A percentile compares a stretch with the other conserved stretches of the same genome.
Evolutionary conservation across 2,113 vertebrate genomes (phyloP).

Genomic region (Fulmarus glacialis): DNA sequence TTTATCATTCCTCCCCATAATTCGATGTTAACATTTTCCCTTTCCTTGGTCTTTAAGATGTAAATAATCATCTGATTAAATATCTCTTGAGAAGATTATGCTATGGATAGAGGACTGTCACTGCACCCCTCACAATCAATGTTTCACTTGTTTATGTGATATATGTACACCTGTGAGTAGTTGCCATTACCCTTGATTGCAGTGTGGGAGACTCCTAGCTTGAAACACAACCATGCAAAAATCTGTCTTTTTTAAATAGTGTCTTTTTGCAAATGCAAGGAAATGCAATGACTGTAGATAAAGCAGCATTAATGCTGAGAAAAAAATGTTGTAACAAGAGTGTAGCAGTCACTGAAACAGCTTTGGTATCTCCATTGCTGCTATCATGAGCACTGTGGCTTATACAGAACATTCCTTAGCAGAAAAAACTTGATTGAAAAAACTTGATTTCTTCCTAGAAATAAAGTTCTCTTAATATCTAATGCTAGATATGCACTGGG

Average conservation of each 20-base stretch:
- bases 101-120: constrained; percentile 69
- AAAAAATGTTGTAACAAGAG: not conserved
- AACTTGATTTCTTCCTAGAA: not conserved
- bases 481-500: not conserved
- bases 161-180: constrained; percentile 72
- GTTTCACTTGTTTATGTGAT: constrained; percentile 73
- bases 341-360: not conserved
- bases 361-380: not conserved
- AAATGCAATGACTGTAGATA: constrained; percentile 55
- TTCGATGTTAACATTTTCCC: constrained; percentile 59
- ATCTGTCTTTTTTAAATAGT: constrained; percentile 11
- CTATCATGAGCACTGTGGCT: not conserved
- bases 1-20: constrained; percentile 67
- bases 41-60: constrained; percentile 72
- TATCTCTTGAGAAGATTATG: constrained; percentile 73
- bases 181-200: constrained; percentile 75
- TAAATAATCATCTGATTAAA: constrained; percentile 77
- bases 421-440: not conserved
- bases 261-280: constrained; percentile 54
- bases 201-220: constrained; percentile 61
- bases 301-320: not conserved
- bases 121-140: constrained; percentile 69
- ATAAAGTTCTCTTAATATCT: not conserved
- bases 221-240: constrained; percentile 33
- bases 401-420: not conserved